Evolutionary conservation across 2,888 invertebrate genomes (phyloP).

Genomic region (Nephrocerus scutellatus): DNA sequence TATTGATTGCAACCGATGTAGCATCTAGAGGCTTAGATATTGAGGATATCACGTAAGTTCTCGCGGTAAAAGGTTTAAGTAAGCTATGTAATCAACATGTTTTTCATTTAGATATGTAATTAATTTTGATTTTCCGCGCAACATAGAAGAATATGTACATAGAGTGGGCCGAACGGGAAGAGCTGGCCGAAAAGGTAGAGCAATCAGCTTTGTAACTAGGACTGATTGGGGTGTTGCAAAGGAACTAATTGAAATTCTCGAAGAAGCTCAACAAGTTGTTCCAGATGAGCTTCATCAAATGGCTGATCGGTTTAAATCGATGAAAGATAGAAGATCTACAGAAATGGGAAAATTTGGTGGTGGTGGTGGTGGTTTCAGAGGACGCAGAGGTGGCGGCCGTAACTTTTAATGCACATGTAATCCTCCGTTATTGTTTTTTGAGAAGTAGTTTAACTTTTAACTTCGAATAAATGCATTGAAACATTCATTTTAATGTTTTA

Average conservation of each 20-base stretch:
- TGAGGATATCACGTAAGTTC: conserved; percentile 64
- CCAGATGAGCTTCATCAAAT: conserved; percentile 68
- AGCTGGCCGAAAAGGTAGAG: conserved; percentile 77
- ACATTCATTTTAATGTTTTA: too few relatives aligned
- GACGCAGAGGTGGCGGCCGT: conserved; percentile 19
- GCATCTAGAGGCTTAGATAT: conserved; percentile 92
- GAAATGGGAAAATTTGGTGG: conserved; percentile 40
- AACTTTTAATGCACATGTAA: too few relatives aligned
- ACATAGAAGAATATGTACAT: conserved; percentile 89
- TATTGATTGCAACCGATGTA: conserved; percentile 91
- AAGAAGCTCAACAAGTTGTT: conserved; percentile 79
- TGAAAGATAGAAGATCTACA: conserved; percentile 57
- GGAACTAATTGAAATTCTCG: conserved; percentile 75
- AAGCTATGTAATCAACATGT: neutral
- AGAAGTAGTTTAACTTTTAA: too few relatives aligned
- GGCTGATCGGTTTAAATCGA: conserved; percentile 65
- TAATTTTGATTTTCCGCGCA: conserved; percentile 88
- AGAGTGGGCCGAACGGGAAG: conserved; percentile 93
- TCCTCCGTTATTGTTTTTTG: too few relatives aligned
- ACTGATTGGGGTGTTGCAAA: conserved; percentile 76
- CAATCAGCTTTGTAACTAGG: conserved; percentile 74
- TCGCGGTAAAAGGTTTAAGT: neutral
- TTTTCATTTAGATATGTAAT: conserved; percentile 56
- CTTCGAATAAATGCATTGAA: too few relatives aligned
- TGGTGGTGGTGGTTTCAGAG: conserved; percentile 27